Percentiles rank a stretch among this genome's conserved stretches.
Conservation (phyloP, 2,113 vertebrate species). For the Syngnathus typhle region DNA sequence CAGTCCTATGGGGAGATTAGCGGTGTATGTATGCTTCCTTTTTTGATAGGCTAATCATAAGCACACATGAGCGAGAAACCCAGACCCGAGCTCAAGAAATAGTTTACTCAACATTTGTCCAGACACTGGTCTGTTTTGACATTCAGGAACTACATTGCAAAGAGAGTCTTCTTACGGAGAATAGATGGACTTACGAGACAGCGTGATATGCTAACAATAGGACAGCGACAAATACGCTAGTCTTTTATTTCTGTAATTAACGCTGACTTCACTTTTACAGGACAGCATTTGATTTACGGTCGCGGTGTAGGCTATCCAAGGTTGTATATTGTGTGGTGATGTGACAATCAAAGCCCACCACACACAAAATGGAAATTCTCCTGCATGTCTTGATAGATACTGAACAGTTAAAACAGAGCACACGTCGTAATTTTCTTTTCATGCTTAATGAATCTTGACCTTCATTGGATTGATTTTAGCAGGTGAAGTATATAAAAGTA, state of each 20-base stretch:
- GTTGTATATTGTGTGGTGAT: too few species aligned
- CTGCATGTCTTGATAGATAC: too few species aligned
- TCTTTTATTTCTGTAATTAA: too few species aligned
- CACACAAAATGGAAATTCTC: too few species aligned
- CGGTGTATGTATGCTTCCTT: conserved; percentile 50
- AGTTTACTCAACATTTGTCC: background rate
- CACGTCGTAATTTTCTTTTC: background rate
- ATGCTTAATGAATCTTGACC: background rate
- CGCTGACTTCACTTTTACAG: too few species aligned
- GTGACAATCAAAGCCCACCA: too few species aligned
- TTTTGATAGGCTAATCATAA: conserved; percentile 46
- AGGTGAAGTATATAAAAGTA: background rate
- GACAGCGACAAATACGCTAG: background rate
- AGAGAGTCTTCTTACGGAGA: too few species aligned
- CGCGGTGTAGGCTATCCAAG: too few species aligned
- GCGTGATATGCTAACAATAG: background rate
- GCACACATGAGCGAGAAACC: conserved; percentile 12
- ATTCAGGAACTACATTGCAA: background rate
- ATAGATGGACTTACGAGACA: too few species aligned
- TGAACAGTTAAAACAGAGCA: too few species aligned
- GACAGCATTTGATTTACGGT: too few species aligned
- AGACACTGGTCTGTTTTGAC: background rate
- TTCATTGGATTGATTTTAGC: background rate
- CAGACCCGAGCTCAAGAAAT: background rate
- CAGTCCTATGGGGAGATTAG: conserved; percentile 54